Evolutionary conservation across 2,797 vertebrate genomes (phyloP).

Genomic region (Otolemur crassicaudatus): DNA sequence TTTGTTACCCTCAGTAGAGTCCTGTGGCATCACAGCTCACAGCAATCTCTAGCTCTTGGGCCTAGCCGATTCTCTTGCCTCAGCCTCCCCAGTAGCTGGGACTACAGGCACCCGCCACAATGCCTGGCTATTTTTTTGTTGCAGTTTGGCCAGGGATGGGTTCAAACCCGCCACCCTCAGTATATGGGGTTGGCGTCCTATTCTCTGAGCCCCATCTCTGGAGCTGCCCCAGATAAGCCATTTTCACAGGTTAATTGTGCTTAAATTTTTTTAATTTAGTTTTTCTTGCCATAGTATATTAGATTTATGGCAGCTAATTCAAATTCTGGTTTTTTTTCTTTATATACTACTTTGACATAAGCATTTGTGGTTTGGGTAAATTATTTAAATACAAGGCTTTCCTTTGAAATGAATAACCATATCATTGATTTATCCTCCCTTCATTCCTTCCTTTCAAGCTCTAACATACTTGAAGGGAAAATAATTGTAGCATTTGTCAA

Average conservation of each 20-base stretch:
- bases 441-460: neutral
- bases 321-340: neutral
- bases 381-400: constrained; percentile 7
- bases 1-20: too few relatives aligned
- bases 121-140: too few relatives aligned
- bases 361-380: neutral
- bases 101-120: too few relatives aligned
- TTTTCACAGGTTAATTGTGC: neutral
- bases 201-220: too few relatives aligned
- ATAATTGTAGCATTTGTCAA: neutral
- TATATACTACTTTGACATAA: neutral
- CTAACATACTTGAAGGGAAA: neutral
- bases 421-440: neutral
- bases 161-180: too few relatives aligned
- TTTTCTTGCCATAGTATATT: neutral
- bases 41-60: too few relatives aligned
- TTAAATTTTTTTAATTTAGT: neutral
- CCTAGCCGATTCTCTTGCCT: too few relatives aligned
- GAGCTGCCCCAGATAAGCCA: neutral
- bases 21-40: too few relatives aligned
- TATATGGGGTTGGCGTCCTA: too few relatives aligned
- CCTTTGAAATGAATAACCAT: neutral
- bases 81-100: too few relatives aligned
- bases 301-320: constrained; percentile 46
- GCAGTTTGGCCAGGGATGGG: too few relatives aligned